Base-by-base conservation (phyloP, 2,797 vertebrate genomes). In the Danio jaintianensis region DNA sequence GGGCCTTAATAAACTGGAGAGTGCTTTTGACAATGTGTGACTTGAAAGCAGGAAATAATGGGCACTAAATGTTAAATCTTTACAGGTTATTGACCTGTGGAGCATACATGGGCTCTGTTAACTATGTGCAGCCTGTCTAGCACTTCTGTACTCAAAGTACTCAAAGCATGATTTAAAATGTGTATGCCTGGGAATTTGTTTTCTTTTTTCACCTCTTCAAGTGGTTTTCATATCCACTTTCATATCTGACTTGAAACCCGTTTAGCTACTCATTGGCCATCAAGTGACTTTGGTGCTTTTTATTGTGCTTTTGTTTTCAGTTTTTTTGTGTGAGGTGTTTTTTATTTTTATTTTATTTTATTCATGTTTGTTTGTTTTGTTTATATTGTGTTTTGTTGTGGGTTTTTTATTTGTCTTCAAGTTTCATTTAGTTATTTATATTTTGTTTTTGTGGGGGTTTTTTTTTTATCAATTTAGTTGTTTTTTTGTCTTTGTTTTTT, bases 21-120 rank as follows among this genome's bases (percentile, higher is more conserved):
- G 80, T 87, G 85, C 88, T 90, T 93, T 92, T 93, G 94, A 93
- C 92, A 93, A 91, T 83, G 91, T 94, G 91, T 90, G 93, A 94
- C 88, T 92, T 92, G 87, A 93, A 92, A 92, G 92, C 91, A 93
- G 93, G 91, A 93, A 93, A 93, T 93, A 93, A 93, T 93, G 91
- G 92, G 89, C 88, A 86, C 90, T 93, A 93, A 94, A 93, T 88
- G 88, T 88, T 91, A 92, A 92, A 93, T 93, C 90, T 91, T 93
- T 93, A 91, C 91, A 90, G 88, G 90, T 90, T 93, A 93, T 94
- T 93, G 93, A 92, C 90, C 88, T 85, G 83, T 75, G 83, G 69
- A 80, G 83, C 38, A 83, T 56, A 55, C 75, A 66, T 76, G 83
- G 75, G 76, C 81, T 71, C 82, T 84, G 59, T 82, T 83, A 79